A percentile compares a stretch with the other conserved stretches of the same genome.
phyloP scores from a whole-genome alignment of 2,888 invertebrate species.

The Hypomecis atomaria region DNA sequence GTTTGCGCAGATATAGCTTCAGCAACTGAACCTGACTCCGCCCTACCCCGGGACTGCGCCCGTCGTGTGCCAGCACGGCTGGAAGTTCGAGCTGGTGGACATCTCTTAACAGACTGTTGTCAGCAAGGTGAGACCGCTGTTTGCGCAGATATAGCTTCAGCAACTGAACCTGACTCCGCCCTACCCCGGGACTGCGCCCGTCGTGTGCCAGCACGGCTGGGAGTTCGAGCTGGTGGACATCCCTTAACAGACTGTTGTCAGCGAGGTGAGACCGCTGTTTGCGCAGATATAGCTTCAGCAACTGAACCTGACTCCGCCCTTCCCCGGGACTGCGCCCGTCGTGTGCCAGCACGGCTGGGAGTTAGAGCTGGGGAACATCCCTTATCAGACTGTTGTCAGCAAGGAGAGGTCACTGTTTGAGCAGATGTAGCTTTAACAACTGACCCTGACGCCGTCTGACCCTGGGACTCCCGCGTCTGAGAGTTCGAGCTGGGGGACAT shows the following conservation, averaged over 20 bases:
- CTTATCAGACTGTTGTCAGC: constrained; percentile 73
- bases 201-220: constrained; percentile 70
- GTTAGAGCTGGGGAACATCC: constrained; percentile 72
- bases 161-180: constrained; percentile 53
- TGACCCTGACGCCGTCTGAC: too few species aligned
- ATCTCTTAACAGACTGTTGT: constrained; percentile 76
- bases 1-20: too few species aligned
- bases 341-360: constrained; percentile 74
- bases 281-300: neutral
- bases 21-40: constrained; percentile 60
- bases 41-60: constrained; percentile 60
- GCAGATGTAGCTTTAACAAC: neutral
- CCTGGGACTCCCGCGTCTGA: too few species aligned
- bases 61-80: too few species aligned
- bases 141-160: neutral
- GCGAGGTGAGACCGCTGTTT: constrained; percentile 61
- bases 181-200: too few species aligned
- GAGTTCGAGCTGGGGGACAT: too few species aligned
- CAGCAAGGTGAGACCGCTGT: constrained; percentile 63
- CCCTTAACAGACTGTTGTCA: constrained; percentile 74
- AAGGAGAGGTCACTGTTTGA: constrained; percentile 58
- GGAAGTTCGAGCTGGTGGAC: constrained; percentile 55
- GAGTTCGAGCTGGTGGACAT: constrained; percentile 75
- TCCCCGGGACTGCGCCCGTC: constrained; percentile 58
- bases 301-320: too few species aligned